Conservation (phyloP, 2,888 invertebrate genomes). For the Plemyria rubiginata region DNA sequence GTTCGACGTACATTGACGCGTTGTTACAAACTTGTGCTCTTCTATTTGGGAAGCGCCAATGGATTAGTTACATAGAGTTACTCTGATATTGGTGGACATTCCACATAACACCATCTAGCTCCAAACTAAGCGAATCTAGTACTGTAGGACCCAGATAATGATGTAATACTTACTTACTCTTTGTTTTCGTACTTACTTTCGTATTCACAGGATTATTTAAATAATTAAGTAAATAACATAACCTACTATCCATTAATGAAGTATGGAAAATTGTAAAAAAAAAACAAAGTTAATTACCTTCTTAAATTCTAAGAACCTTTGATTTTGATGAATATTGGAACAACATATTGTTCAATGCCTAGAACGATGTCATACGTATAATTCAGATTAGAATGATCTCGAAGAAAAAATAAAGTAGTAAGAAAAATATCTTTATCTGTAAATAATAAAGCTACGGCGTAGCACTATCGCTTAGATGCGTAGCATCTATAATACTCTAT, state of each 20-base stretch:
- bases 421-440: background rate
- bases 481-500: background rate
- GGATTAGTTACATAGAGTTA: slow-evolving; percentile 39
- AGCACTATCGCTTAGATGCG: background rate
- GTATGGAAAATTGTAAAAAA: background rate
- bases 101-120: no score
- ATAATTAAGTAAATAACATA: no score
- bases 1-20: slow-evolving; percentile 57
- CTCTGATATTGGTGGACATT: background rate
- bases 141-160: no score
- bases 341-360: background rate
- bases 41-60: slow-evolving; percentile 45
- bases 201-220: no score
- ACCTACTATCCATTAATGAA: background rate
- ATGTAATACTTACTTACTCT: no score
- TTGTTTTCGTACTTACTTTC: no score
- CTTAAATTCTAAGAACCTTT: background rate
- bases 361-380: background rate
- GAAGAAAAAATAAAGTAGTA: background rate
- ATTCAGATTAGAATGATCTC: background rate
- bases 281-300: background rate
- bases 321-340: background rate
- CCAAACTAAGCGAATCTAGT: no score
- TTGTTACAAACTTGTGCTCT: slow-evolving; percentile 30
- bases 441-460: slow-evolving; percentile 5